Conservation (phyloP, 2,113 vertebrate species). For the Miniopterus natalensis region DNA sequence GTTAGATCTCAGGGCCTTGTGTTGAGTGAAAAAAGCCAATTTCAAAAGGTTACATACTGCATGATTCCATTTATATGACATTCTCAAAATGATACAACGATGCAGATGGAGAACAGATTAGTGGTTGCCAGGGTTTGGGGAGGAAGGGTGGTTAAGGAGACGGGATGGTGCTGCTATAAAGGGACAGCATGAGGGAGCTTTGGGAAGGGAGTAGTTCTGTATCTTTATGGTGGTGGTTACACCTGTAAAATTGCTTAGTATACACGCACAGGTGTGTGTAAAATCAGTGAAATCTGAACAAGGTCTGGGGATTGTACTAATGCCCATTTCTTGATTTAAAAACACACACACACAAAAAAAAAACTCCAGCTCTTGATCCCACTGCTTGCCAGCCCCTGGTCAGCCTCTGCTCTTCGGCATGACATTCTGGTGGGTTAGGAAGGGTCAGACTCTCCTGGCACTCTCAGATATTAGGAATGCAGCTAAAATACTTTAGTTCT, state of each 20-base stretch:
- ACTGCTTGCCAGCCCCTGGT: not conserved
- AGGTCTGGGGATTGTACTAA: not conserved
- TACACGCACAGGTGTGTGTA: fast-evolving
- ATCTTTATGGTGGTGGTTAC: not conserved
- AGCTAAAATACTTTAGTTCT: not conserved
- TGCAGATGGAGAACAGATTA: not conserved
- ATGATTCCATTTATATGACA: slow-evolving; percentile 19
- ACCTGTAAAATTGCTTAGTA: not conserved
- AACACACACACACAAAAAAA: not conserved
- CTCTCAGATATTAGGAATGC: not conserved
- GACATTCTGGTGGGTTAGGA: not conserved
- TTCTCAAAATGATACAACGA: slow-evolving; percentile 46
- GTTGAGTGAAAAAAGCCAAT: not conserved
- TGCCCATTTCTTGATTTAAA: not conserved
- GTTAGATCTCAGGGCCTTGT: not conserved
- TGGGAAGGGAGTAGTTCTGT: not conserved
- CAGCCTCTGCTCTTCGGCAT: not conserved
- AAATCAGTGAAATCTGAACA: not conserved
- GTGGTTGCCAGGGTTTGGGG: not conserved
- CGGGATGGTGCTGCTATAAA: not conserved
- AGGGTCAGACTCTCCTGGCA: not conserved
- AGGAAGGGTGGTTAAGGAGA: not conserved
- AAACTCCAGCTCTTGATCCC: not conserved
- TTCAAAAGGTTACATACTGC: slow-evolving; percentile 46
- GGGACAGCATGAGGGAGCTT: not conserved